phyloP scores from a whole-genome alignment of 2,113 vertebrate genomes.

The Anarhynchus alexandrinus region DNA sequence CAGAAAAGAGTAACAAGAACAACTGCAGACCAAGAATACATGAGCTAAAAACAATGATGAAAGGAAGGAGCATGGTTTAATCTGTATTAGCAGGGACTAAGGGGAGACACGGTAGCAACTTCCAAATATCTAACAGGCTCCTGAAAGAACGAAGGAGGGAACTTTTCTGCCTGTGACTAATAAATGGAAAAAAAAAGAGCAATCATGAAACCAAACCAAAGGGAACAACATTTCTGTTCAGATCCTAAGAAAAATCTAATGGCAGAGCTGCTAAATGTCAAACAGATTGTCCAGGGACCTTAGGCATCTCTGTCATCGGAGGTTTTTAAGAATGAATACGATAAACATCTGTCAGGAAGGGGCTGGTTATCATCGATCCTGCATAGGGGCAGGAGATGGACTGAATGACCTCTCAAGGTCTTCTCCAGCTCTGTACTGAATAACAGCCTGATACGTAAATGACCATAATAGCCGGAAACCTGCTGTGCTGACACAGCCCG shows the following conservation, averaged over 20 bases:
- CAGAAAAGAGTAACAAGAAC: neutral
- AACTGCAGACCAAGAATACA: neutral
- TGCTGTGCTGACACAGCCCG: slow-evolving; percentile 1
- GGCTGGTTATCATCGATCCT: neutral
- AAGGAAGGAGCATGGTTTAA: neutral
- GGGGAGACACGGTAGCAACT: neutral
- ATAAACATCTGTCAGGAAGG: slow-evolving; percentile 34
- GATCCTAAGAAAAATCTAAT: neutral
- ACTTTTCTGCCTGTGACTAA: neutral
- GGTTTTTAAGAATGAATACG: neutral
- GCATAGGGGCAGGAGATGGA: neutral
- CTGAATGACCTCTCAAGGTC: slow-evolving; percentile 41
- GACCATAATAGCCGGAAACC: neutral
- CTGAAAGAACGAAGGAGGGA: neutral
- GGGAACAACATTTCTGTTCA: neutral
- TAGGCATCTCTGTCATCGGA: rapidly evolving
- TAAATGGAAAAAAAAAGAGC: neutral
- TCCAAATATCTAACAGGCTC: neutral
- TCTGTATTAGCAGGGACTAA: neutral
- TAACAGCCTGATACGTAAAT: neutral
- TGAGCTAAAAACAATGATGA: neutral
- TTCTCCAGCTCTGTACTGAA: neutral
- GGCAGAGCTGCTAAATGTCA: neutral
- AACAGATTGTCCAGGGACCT: neutral
- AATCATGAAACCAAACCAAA: neutral